Conservation (phyloP, 2,113 vertebrate genomes). For the Gnathonemus echidnorhynchus region DNA sequence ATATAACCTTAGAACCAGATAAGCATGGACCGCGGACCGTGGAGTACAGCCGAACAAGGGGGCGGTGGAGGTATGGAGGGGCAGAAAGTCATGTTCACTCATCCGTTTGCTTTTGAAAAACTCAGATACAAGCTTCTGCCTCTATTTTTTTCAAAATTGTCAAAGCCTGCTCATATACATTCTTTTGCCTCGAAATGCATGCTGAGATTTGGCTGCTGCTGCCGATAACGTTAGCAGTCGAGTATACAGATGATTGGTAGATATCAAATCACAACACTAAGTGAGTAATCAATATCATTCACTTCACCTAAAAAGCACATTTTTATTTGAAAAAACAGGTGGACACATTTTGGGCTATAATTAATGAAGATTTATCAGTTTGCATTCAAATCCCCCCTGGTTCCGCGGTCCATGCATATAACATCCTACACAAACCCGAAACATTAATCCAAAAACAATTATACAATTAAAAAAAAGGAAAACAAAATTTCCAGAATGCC, state of each 20-base stretch:
- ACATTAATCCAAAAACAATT: neutral
- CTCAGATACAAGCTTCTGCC: neutral
- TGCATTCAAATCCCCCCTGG: neutral
- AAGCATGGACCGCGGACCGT: neutral
- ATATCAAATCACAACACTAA: neutral
- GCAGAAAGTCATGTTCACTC: neutral
- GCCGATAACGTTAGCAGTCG: neutral
- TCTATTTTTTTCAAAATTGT: neutral
- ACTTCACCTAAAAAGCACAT: neutral
- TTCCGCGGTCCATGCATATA: neutral
- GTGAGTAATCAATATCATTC: neutral
- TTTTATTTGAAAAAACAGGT: neutral
- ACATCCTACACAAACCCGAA: neutral
- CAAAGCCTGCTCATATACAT: neutral
- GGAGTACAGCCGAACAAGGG: neutral
- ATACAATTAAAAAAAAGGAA: neutral
- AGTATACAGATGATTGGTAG: neutral
- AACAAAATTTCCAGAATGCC: neutral
- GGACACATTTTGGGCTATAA: neutral
- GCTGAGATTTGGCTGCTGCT: neutral
- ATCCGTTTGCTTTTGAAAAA: neutral
- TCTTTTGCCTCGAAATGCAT: neutral
- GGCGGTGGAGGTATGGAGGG: neutral
- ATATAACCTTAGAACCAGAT: neutral
- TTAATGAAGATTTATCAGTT: neutral